Evolutionary conservation across 2,888 invertebrate species (phyloP).

Genomic region (Eilema caniola): DNA sequence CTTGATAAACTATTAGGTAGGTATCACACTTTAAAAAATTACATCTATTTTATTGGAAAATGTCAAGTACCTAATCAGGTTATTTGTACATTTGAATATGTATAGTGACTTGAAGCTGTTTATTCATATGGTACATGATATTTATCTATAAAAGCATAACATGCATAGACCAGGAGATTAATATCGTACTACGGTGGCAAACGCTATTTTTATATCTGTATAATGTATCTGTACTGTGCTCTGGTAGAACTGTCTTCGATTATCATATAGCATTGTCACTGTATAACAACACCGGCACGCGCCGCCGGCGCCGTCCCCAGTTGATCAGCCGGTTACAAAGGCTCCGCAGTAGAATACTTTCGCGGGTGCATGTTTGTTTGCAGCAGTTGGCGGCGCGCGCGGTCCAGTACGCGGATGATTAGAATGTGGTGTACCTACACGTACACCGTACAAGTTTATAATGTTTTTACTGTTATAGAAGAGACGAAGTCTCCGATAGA

Average conservation of each 20-base stretch:
- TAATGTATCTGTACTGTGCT: background rate
- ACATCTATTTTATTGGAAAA: background rate
- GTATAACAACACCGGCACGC: constrained; percentile 30
- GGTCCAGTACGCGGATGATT: constrained; percentile 46
- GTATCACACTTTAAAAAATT: too few relatives aligned
- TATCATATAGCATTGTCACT: constrained; percentile 21
- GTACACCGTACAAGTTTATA: constrained; percentile 77
- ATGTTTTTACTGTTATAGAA: constrained; percentile 79
- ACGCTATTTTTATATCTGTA: background rate
- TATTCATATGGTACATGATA: background rate
- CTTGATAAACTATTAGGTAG: too few relatives aligned
- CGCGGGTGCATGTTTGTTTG: constrained; percentile 27
- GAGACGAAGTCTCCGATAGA: constrained; percentile 84
- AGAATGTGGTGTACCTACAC: too few relatives aligned
- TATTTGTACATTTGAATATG: background rate
- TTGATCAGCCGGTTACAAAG: constrained; percentile 40
- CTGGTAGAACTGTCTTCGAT: constrained; percentile 29
- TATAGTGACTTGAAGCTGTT: constrained; percentile 12
- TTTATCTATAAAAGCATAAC: background rate
- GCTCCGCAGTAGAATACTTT: constrained; percentile 35
- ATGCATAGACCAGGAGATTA: background rate
- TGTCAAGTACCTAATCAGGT: background rate
- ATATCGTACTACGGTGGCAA: background rate
- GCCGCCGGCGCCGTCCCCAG: constrained; percentile 36
- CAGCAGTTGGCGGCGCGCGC: constrained; percentile 32